Evolutionary conservation across 2,113 vertebrate species (phyloP), one percentile per base, ranked within the genome.

Genomic region (Litocranius walleri): DNA sequence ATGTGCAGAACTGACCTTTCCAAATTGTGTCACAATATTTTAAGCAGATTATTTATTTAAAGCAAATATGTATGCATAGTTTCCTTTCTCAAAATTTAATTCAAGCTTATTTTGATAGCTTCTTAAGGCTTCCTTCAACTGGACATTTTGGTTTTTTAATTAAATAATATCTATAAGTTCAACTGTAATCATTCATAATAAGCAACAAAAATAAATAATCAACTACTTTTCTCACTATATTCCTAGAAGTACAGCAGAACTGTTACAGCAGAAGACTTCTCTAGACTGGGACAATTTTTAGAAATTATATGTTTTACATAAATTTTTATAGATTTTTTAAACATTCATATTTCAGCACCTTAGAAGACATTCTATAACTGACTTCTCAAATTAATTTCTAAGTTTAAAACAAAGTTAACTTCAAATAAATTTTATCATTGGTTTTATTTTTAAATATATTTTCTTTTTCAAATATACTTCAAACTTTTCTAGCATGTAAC

Each of bases 371-470:
- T 64, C 56, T 88, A 33, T 67, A 88, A 94, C 7, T 88, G 48
- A 77, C 33, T 81, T 96, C 16, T 82, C 10, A 2, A 62, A 64
- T 48, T 97, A 88, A 57, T 56, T 27, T 89, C n/a, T 93, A 82
- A 30, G 29, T 83, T 71, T 97, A 84, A 89, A 92, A 89, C n/a
- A 71, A 45, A 88, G 43, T 23, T 93, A 74, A 93, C 59, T 87
- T 93, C 45, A 90, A 82, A 30, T 74, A 50, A 43, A 33, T 62
- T 45, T 87, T 81, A 95, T 33, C 12, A 74, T 16, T 54, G 4
- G 16, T 54, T 94, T 94, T 92, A 48, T 27, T 95, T 95, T 93
- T 62, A 77, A 92, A 90, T 57, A 71, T 15, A 91, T 92, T 50
- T 81, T 61, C 19, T 90, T 93, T 13, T 10, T 62, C n/a, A 88